phyloP scores from a whole-genome alignment of 2,888 invertebrate species.

The Thecocarcelia acutangulata region DNA sequence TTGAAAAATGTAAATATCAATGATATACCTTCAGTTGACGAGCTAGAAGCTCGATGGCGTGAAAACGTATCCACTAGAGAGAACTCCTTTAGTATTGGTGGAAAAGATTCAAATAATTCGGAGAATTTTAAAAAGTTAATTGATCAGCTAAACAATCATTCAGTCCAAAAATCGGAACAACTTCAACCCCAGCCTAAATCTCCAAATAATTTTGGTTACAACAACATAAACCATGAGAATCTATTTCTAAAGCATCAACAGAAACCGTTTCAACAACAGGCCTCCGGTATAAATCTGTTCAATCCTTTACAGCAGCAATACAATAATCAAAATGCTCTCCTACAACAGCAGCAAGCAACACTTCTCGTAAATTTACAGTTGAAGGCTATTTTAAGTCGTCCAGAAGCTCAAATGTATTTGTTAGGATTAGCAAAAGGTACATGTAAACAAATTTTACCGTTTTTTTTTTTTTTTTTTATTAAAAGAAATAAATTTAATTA shows the following conservation, averaged over 20 bases:
- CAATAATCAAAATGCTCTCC: constrained; percentile 57
- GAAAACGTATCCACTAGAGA: constrained; percentile 72
- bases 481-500: constrained; percentile 1
- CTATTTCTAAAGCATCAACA: constrained; percentile 78
- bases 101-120: constrained; percentile 67
- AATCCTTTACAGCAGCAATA: constrained; percentile 69
- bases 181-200: constrained; percentile 45
- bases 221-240: constrained; percentile 73
- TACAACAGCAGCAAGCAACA: constrained; percentile 78
- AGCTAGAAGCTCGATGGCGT: constrained; percentile 79
- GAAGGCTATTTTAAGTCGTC: constrained; percentile 77
- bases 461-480: too few relatives aligned
- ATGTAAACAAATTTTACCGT: too few relatives aligned
- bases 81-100: constrained; percentile 33
- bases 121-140: constrained; percentile 79
- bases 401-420: constrained; percentile 77
- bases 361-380: constrained; percentile 78
- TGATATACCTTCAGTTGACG: constrained; percentile 78
- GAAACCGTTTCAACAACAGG: constrained; percentile 76
- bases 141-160: constrained; percentile 71
- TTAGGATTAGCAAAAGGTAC: constrained; percentile 78
- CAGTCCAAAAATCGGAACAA: constrained; percentile 55
- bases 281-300: constrained; percentile 58
- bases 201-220: constrained; percentile 60
- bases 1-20: constrained; percentile 64